These are phyloP conservation scores for Chelonus formosanus DNA, from an alignment of 2,888 invertebrate species.

Conservation along the genomic window DNA sequence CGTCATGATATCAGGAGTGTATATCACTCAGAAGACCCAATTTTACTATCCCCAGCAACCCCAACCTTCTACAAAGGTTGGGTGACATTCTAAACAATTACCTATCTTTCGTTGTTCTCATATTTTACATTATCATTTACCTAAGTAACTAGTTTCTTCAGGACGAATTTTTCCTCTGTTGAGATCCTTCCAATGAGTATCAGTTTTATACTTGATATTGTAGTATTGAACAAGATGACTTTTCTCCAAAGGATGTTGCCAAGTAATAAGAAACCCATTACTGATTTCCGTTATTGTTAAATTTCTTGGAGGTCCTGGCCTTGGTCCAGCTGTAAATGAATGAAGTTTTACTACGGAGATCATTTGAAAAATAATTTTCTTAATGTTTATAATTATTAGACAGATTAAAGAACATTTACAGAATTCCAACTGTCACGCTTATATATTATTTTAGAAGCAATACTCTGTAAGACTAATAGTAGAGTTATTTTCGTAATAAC, in stretches of 20 bases:
- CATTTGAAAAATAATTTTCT: too few species aligned
- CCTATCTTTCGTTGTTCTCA: too few species aligned
- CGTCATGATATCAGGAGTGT: too few species aligned
- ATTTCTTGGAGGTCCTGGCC: constrained; percentile 90
- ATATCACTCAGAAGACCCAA: too few species aligned
- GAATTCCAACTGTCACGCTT: background rate
- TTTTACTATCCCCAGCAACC: too few species aligned
- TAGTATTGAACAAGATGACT: constrained; percentile 86
- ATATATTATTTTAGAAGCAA: constrained; percentile 38
- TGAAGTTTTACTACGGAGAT: constrained; percentile 19
- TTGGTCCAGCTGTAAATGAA: constrained; percentile 75
- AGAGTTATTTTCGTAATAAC: constrained; percentile 44
- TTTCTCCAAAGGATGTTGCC: constrained; percentile 86
- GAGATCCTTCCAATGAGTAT: constrained; percentile 87
- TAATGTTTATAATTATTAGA: too few species aligned
- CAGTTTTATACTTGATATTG: constrained; percentile 90
- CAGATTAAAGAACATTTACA: too few species aligned
- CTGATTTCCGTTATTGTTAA: constrained; percentile 88
- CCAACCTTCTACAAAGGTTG: too few species aligned
- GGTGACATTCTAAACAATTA: too few species aligned
- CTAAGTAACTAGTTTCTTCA: constrained; percentile 88
- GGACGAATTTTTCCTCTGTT: constrained; percentile 89
- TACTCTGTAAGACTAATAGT: constrained; percentile 38
- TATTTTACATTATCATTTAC: constrained; percentile 64
- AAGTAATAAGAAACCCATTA: constrained; percentile 90